phyloP scores from a whole-genome alignment of 2,113 vertebrate genomes.

The Chiloscyllium plagiosum region DNA sequence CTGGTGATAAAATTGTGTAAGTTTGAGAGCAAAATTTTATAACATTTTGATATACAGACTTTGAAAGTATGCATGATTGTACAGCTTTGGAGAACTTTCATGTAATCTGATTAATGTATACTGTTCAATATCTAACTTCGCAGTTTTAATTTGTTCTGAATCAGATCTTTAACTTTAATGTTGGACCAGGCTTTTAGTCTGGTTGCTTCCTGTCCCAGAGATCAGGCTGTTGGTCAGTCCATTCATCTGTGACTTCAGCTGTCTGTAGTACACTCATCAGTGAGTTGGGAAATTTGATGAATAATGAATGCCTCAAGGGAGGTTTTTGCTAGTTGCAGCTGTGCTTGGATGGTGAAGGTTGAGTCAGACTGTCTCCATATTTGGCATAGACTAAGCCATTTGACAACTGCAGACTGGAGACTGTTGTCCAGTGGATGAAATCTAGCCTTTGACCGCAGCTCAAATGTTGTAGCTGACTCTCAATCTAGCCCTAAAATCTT shows the following conservation, averaged over 20 bases:
- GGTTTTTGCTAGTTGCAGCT: slow-evolving; percentile 2
- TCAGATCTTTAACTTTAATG: background rate
- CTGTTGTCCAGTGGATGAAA: background rate
- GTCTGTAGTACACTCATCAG: background rate
- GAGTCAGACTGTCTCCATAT: slow-evolving; percentile 10
- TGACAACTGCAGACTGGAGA: slow-evolving; percentile 14
- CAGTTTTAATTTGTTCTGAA: background rate
- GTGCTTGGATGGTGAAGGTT: slow-evolving; percentile 15
- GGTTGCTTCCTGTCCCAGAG: background rate
- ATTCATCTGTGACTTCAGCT: background rate
- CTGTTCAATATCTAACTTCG: background rate
- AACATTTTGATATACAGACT: background rate
- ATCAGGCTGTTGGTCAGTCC: background rate
- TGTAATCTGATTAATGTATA: background rate
- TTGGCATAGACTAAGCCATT: background rate
- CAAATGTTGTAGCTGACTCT: background rate
- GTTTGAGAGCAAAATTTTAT: background rate
- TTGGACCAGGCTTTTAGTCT: background rate
- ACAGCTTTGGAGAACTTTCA: background rate
- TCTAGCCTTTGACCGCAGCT: background rate
- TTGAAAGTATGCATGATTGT: background rate
- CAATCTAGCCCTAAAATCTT: background rate
- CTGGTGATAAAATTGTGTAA: background rate
- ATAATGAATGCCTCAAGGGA: slow-evolving; percentile 30
- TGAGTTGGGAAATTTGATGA: background rate